These are phyloP conservation scores for Pleuronectes platessa DNA, from an alignment of 2,113 vertebrate genomes.

Conservation along the genomic window DNA sequence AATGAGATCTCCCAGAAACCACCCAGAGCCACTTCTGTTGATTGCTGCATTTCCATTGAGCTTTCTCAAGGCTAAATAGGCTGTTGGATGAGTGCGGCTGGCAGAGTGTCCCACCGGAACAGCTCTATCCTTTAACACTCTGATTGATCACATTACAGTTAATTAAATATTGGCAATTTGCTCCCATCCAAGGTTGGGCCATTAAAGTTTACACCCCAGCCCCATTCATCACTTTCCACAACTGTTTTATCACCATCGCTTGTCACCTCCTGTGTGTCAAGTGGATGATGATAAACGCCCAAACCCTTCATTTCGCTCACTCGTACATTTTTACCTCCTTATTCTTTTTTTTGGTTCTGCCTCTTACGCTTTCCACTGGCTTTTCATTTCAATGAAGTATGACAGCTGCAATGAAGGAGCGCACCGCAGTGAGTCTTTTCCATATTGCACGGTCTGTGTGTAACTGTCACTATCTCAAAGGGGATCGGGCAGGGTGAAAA, in stretches of 20 bases:
- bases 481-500: conserved; percentile 59
- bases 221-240: conserved; percentile 66
- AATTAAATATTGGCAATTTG: conserved; percentile 79
- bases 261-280: conserved; percentile 62
- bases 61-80: conserved; percentile 63
- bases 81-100: conserved; percentile 50
- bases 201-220: conserved; percentile 73
- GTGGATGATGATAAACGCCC: conserved; percentile 66
- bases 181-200: conserved; percentile 63
- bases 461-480: conserved; percentile 60
- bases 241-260: conserved; percentile 61
- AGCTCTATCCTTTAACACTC: conserved; percentile 65
- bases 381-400: conserved; percentile 69
- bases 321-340: conserved; percentile 45
- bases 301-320: conserved; percentile 43
- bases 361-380: conserved; percentile 31
- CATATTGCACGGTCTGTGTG: conserved; percentile 43
- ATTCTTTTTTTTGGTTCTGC: conserved; percentile 13
- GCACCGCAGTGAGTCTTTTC: conserved; percentile 45
- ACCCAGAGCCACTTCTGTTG: conserved; percentile 43
- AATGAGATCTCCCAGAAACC: conserved; percentile 30
- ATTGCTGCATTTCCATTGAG: conserved; percentile 58
- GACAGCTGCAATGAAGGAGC: conserved; percentile 64
- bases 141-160: conserved; percentile 79
- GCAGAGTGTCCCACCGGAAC: conserved; percentile 52